A percentile compares a stretch with the other conserved stretches of the same genome.
These are phyloP conservation scores for Gymnothorax reevesii DNA, from an alignment of 2,797 vertebrate species.

Conservation along the genomic window DNA sequence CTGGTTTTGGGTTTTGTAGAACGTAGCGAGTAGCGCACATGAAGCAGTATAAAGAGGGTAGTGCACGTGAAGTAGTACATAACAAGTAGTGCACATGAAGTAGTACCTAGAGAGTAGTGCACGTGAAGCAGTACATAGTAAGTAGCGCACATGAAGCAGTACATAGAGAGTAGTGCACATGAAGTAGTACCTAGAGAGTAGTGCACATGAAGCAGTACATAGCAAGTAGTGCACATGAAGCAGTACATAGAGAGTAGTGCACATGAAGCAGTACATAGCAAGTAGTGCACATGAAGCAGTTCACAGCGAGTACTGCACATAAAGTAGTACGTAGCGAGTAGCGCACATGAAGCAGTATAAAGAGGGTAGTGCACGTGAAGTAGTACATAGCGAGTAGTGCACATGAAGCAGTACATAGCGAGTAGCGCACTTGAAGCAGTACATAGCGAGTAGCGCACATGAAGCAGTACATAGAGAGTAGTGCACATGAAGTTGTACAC, in stretches of 20 bases:
- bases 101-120: too few relatives aligned
- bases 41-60: too few relatives aligned
- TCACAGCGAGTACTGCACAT: too few relatives aligned
- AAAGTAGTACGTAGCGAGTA: neutral
- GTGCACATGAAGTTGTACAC: neutral
- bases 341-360: neutral
- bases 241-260: neutral
- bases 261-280: neutral
- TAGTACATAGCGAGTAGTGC: neutral
- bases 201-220: neutral
- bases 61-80: neutral
- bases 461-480: neutral
- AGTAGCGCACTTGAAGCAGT: too few relatives aligned
- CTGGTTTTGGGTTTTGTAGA: too few relatives aligned
- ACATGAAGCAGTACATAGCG: too few relatives aligned
- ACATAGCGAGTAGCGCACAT: constrained; percentile 4
- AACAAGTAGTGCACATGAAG: neutral
- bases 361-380: too few relatives aligned
- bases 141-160: neutral
- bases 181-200: too few relatives aligned
- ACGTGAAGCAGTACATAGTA: neutral
- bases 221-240: neutral
- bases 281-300: neutral
- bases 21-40: too few relatives aligned
- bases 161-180: too few relatives aligned